Conservation (phyloP, 2,888 invertebrate species). For the Pristionchus entomophagus region DNA sequence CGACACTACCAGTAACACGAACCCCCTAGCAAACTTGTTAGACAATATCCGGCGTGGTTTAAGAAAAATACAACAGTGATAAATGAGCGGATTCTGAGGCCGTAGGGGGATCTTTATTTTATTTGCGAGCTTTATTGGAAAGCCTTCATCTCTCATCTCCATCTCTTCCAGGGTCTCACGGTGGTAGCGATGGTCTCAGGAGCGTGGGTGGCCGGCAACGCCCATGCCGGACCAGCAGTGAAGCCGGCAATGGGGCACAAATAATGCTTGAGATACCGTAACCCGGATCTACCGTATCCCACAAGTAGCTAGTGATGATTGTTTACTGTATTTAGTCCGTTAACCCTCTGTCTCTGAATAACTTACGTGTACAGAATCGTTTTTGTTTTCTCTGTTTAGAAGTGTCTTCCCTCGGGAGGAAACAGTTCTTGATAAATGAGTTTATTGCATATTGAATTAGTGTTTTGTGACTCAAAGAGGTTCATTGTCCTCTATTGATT, state of each 20-base stretch:
- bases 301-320: not conserved
- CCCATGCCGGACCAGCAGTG: slow-evolving; percentile 22
- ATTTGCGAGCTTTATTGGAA: no score
- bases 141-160: not conserved
- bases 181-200: slow-evolving; percentile 43
- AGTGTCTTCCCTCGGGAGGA: no score
- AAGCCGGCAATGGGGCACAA: not conserved
- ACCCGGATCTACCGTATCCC: not conserved
- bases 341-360: not conserved
- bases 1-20: no score
- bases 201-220: slow-evolving; percentile 41
- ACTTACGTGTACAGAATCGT: not conserved
- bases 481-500: not conserved
- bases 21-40: no score
- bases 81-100: no score
- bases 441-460: not conserved
- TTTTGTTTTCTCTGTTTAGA: slow-evolving; percentile 7
- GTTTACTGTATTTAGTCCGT: slow-evolving; percentile 19
- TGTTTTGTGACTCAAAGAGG: not conserved
- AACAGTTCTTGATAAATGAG: not conserved
- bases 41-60: no score
- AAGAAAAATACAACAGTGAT: no score
- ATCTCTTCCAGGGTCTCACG: slow-evolving; percentile 22
- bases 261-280: not conserved
- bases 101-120: no score